Evolutionary conservation across 1,140 invertebrate species (phyloP).

Genomic region (Melipona quadrifasciata): DNA sequence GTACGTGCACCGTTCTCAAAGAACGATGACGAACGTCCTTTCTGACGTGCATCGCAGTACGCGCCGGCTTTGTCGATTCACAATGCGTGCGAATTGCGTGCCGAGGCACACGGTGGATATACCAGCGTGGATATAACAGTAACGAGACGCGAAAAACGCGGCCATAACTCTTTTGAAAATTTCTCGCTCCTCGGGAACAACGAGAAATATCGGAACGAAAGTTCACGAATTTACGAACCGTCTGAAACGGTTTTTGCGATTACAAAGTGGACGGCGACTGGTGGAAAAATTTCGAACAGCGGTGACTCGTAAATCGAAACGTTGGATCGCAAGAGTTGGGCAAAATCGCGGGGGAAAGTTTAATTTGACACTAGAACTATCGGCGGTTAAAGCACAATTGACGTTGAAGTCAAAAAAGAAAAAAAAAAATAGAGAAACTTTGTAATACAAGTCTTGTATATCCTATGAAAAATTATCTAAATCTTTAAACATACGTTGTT

Average conservation of each 20-base stretch:
- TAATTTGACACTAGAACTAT: neutral
- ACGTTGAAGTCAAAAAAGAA: no score
- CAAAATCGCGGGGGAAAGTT: neutral
- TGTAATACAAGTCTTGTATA: no score
- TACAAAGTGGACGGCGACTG: neutral
- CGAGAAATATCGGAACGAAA: neutral
- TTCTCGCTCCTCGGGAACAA: neutral
- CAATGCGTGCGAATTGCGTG: constrained; percentile 37
- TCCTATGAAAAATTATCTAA: no score
- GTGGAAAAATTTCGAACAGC: neutral
- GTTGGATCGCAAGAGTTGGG: neutral
- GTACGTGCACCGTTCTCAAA: constrained; percentile 25
- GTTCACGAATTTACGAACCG: neutral
- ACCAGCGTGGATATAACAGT: neutral
- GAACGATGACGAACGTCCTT: constrained; percentile 28
- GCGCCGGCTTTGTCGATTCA: constrained; percentile 40
- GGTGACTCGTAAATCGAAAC: neutral
- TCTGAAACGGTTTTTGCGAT: neutral
- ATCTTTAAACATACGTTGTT: no score
- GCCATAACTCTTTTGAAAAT: neutral
- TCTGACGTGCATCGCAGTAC: constrained; percentile 37
- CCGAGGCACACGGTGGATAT: neutral
- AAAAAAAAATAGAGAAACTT: no score
- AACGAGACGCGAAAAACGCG: neutral
- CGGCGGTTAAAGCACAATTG: no score